Conservation (phyloP, 2,888 invertebrate genomes). For the Sepioteuthis lessoniana region DNA sequence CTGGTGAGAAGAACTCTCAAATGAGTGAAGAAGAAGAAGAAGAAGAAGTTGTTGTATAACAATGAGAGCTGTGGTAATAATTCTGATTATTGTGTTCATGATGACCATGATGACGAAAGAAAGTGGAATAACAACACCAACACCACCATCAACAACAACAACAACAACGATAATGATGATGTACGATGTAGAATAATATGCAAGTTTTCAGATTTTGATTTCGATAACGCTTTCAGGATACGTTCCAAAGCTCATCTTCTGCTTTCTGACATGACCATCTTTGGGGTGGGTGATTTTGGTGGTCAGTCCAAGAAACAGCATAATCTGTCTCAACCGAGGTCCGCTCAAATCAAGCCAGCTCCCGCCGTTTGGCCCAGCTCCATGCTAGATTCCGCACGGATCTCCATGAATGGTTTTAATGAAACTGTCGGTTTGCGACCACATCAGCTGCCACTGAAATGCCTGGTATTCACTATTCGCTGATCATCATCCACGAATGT, state of each 20-base stretch:
- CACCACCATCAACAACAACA: too few relatives aligned
- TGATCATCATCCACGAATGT: conserved; percentile 18
- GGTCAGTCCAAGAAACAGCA: background rate
- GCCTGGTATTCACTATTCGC: conserved; percentile 33
- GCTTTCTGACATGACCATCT: conserved; percentile 17
- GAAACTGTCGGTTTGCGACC: conserved; percentile 6
- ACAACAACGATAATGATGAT: too few relatives aligned
- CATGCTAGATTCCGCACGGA: background rate
- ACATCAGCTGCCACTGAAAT: background rate
- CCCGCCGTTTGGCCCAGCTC: background rate
- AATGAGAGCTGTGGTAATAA: too few relatives aligned
- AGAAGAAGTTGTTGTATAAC: too few relatives aligned
- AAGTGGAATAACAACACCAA: too few relatives aligned
- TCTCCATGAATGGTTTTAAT: conserved; percentile 14
- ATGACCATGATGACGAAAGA: too few relatives aligned
- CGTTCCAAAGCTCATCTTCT: background rate
- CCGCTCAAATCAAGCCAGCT: background rate
- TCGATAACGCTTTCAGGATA: background rate
- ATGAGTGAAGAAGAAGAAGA: too few relatives aligned
- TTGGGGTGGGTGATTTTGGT: conserved; percentile 5
- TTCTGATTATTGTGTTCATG: too few relatives aligned
- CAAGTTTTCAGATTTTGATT: background rate
- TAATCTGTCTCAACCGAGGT: background rate
- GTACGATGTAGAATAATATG: background rate
- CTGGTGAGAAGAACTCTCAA: too few relatives aligned